A percentile compares a stretch with the other conserved stretches of the same genome.
These are phyloP conservation scores for Aspidapion aeneum DNA, from an alignment of 2,888 invertebrate species.

Conservation along the genomic window DNA sequence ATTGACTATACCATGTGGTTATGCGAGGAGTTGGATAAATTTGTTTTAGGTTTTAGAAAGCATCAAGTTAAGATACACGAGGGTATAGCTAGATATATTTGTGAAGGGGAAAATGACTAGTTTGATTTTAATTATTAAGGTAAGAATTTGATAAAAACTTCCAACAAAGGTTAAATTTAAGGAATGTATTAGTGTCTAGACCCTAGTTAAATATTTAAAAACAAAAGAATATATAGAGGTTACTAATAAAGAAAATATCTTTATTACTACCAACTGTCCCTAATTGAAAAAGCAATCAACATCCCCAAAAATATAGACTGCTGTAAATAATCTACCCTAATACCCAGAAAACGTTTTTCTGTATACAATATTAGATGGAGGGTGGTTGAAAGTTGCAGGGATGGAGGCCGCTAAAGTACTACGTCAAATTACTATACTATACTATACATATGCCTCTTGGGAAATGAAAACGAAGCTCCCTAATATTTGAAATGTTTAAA, in stretches of 20 bases:
- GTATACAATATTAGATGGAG: too few species aligned
- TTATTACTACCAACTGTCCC: not conserved
- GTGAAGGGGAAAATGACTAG: not conserved
- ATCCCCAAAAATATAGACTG: not conserved
- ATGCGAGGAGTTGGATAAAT: not conserved
- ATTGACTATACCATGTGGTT: not conserved
- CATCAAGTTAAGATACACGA: not conserved
- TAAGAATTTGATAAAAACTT: too few species aligned
- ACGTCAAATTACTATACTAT: constrained; percentile 21
- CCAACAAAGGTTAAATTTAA: too few species aligned
- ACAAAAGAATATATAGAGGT: too few species aligned
- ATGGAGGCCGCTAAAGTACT: not conserved
- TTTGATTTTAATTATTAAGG: too few species aligned
- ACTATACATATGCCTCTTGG: too few species aligned
- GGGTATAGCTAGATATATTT: not conserved
- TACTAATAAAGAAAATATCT: not conserved
- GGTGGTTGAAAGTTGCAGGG: too few species aligned
- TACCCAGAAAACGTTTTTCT: not conserved
- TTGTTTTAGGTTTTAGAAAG: not conserved
- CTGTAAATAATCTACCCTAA: not conserved
- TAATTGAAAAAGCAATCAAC: not conserved
- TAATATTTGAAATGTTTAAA: too few species aligned
- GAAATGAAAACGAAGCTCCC: too few species aligned
- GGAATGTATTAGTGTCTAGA: too few species aligned
- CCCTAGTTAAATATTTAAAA: too few species aligned